Base-by-base conservation (phyloP, 2,888 invertebrate genomes). In the Gastracanthus pulcherrimus region DNA sequence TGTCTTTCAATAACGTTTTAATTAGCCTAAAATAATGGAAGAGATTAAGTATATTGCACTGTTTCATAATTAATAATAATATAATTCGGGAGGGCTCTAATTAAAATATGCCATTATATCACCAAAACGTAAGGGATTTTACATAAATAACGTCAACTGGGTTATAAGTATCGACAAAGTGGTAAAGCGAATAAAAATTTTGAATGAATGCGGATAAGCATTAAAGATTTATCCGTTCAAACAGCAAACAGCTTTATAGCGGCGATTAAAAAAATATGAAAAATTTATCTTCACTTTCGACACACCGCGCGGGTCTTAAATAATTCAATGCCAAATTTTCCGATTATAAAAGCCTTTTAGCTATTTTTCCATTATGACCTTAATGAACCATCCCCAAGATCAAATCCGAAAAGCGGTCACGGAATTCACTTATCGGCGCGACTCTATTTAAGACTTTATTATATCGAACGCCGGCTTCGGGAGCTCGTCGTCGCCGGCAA, bases 301-400 rank as follows among this genome's bases (percentile, higher is more conserved):
- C 16, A 5, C 3, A 5, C 45, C n/a, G n/a, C n/a, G 16, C 16
- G 16, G 45, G 3, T n/a, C 13, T 13, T 1, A 55, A 55, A 55
- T 55, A 55, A 55, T 23, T 55, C 9, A 23, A 23, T 26, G 26
- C 2, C 55, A 55, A 55, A 55, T 55, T 55, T 26, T 2, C 11
- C 13, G 23, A n/a, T n/a, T 7, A 55, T 55, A 55, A 55, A 55
- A 55, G 55, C 55, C 55, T 26, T 55, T 23, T 26, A 23, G n/a
- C 55, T 55, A 55, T 55, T 55, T 55, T 55, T 55, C 55, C 55
- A 55, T 55, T 55, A 55, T n/a, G 55, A 55, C 55, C 26, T 55
- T 55, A 55, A 55, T 26, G 55, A 55, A 55, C 55, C 23, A 55
- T 23, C n/a, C 48, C 48, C n/a, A 19, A 48, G 55, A 55, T 55